Percentiles rank a stretch among this genome's conserved stretches.
These are phyloP conservation scores for Coenonympha glycerion DNA, from an alignment of 2,888 invertebrate species.

Conservation along the genomic window DNA sequence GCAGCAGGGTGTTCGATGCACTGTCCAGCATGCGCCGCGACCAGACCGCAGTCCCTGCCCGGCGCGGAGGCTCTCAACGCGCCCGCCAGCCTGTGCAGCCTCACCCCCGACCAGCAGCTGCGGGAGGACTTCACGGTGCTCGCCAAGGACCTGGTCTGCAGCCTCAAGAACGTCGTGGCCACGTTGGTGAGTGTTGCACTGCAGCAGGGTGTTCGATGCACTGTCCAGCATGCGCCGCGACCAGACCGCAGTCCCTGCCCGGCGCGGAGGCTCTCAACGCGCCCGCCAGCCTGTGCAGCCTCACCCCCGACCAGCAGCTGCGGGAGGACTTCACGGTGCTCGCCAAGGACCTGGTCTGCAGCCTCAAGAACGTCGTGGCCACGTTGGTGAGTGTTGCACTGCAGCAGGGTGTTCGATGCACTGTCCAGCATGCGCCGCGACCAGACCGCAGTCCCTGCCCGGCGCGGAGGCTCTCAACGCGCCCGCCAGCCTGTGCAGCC, in stretches of 20 bases:
- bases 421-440: constrained; percentile 61
- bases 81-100: constrained; percentile 57
- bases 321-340: constrained; percentile 81
- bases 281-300: constrained; percentile 57
- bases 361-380: constrained; percentile 77
- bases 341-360: constrained; percentile 81
- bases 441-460: constrained; percentile 75
- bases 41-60: constrained; percentile 75
- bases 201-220: no score
- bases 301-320: constrained; percentile 71
- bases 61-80: constrained; percentile 62
- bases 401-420: no score
- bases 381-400: constrained; percentile 48
- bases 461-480: constrained; percentile 62
- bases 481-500: constrained; percentile 57
- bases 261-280: constrained; percentile 62
- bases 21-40: constrained; percentile 61
- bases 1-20: no score
- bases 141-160: constrained; percentile 81
- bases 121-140: constrained; percentile 81
- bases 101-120: constrained; percentile 71
- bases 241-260: constrained; percentile 75
- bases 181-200: constrained; percentile 48
- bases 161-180: constrained; percentile 77
- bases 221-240: constrained; percentile 61